Evolutionary conservation across 2,797 vertebrate genomes (phyloP).

Genomic region (Bucorvus abyssinicus): DNA sequence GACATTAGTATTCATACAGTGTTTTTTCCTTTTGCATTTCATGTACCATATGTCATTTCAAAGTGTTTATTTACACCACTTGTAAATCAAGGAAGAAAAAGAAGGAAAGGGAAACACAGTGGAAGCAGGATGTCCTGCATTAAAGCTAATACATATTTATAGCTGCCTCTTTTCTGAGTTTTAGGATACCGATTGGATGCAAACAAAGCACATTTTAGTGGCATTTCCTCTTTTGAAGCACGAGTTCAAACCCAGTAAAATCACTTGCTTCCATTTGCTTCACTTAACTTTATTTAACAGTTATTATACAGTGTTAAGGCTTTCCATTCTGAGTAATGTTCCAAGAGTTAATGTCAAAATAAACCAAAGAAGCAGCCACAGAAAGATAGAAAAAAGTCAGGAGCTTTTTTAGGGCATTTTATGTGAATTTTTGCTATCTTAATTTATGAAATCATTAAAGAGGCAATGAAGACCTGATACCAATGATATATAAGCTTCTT

Average conservation of each 20-base stretch:
- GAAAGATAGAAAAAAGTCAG: background rate
- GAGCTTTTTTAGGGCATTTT: background rate
- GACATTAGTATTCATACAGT: background rate
- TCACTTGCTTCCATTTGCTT: background rate
- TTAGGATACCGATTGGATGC: background rate
- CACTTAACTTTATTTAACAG: background rate
- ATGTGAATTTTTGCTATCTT: background rate
- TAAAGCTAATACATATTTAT: constrained; percentile 43
- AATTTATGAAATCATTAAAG: background rate
- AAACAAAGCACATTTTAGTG: constrained; percentile 4
- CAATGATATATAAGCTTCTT: background rate
- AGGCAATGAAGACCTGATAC: background rate
- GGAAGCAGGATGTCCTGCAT: constrained; percentile 44
- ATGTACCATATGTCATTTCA: background rate
- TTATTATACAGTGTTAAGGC: background rate
- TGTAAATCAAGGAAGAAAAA: constrained; percentile 24
- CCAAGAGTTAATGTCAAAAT: background rate
- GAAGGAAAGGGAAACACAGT: constrained; percentile 12
- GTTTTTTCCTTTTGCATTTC: background rate
- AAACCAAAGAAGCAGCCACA: background rate
- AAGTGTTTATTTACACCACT: background rate
- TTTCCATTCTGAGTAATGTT: background rate
- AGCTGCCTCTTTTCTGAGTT: background rate
- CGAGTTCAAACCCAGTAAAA: background rate
- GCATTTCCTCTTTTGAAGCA: constrained; percentile 3